These are phyloP conservation scores for Serilophus lunatus DNA, from an alignment of 2,113 vertebrate genomes.

Conservation along the genomic window DNA sequence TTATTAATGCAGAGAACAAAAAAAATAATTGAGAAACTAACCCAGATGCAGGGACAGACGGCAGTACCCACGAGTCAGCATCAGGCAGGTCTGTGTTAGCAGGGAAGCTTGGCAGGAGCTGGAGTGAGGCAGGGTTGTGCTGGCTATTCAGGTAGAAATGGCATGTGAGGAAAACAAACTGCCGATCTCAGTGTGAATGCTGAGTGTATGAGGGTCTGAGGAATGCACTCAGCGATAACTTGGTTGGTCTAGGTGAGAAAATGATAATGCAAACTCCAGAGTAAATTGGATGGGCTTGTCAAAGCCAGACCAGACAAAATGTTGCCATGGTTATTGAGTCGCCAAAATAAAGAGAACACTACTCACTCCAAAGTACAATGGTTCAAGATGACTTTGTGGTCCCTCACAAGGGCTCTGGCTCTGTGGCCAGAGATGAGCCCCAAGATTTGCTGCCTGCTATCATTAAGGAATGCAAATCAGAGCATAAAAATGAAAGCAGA, in stretches of 20 bases:
- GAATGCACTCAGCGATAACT: not conserved
- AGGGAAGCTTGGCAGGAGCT: not conserved
- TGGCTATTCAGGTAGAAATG: not conserved
- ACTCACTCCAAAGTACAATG: not conserved
- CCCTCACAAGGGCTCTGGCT: not conserved
- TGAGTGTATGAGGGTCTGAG: not conserved
- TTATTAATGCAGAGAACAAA: not conserved
- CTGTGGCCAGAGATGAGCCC: not conserved
- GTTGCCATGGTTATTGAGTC: conserved; percentile 51
- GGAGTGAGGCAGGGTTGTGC: not conserved
- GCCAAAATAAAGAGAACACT: conserved; percentile 7
- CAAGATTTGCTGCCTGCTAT: not conserved
- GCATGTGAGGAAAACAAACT: not conserved
- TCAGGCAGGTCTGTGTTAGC: not conserved
- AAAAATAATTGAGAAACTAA: not conserved
- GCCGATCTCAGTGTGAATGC: not conserved
- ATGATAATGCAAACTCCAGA: not conserved
- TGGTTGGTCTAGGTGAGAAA: not conserved
- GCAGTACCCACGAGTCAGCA: not conserved
- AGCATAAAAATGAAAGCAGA: not conserved
- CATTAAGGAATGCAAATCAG: conserved; percentile 29
- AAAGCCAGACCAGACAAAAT: conserved; percentile 42
- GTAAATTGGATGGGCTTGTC: conserved; percentile 47
- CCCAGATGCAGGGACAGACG: not conserved
- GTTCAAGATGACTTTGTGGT: conserved; percentile 11